phyloP scores from a whole-genome alignment of 92 coral and sea anemone species.

The Umimayanthus kanabou region DNA sequence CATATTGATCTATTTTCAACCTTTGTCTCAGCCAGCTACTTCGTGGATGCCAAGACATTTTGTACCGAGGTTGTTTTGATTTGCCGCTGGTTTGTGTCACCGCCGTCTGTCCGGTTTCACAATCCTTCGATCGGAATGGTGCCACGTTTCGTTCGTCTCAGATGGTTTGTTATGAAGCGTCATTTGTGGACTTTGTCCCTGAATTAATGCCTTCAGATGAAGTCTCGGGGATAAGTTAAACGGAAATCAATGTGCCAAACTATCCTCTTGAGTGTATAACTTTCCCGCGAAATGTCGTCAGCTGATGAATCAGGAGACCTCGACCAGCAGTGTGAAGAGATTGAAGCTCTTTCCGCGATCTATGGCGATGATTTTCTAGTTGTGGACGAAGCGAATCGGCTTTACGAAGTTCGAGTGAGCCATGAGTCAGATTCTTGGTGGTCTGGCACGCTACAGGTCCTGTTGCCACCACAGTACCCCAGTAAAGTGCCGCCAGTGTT shows the following conservation, averaged over 20 bases:
- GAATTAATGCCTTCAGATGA: not conserved
- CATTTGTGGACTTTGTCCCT: not conserved
- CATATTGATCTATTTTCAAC: slow-evolving; percentile 40
- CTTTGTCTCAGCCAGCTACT: not conserved
- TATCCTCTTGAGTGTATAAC: slow-evolving; percentile 1
- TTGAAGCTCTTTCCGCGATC: slow-evolving; percentile 88
- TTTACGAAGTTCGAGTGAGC: slow-evolving; percentile 76
- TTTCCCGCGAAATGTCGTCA: slow-evolving; percentile 9
- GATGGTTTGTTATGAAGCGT: slow-evolving; percentile 8
- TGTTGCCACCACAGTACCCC: slow-evolving; percentile 83
- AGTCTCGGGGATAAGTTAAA: not conserved
- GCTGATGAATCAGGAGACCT: slow-evolving; percentile 45
- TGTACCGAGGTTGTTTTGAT: not conserved
- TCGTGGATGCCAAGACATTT: not conserved
- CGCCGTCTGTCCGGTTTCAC: not conserved
- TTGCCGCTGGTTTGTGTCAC: slow-evolving; percentile 38
- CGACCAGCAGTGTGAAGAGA: slow-evolving; percentile 77
- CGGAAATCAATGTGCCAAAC: not conserved
- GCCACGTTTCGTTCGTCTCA: slow-evolving; percentile 23
- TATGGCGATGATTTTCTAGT: slow-evolving; percentile 86
- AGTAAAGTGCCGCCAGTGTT: slow-evolving; percentile 77
- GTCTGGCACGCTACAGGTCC: slow-evolving; percentile 72
- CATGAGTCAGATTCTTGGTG: slow-evolving; percentile 67
- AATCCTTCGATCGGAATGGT: not conserved
- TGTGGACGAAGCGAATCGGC: slow-evolving; percentile 69